Percentiles rank a stretch among this genome's conserved stretches.
phyloP scores from a whole-genome alignment of 2,888 invertebrate genomes.

The Ectropis crepuscularia region DNA sequence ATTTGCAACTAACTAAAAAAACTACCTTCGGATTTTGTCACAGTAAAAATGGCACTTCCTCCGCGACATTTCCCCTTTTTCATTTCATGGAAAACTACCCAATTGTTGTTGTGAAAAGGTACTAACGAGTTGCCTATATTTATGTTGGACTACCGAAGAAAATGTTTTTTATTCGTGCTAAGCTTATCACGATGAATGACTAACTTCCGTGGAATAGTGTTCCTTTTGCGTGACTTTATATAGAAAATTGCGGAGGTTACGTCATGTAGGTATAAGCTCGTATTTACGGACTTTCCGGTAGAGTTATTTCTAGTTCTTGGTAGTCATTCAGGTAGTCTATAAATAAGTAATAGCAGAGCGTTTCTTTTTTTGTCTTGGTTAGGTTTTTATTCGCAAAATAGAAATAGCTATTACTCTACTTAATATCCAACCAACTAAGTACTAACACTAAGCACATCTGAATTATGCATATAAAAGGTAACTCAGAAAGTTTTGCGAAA shows the following conservation, averaged over 20 bases:
- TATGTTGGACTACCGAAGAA: slow-evolving; percentile 33
- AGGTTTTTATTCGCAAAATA: no score
- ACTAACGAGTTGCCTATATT: slow-evolving; percentile 17
- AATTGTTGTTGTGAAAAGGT: slow-evolving; percentile 27
- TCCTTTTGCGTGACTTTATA: slow-evolving; percentile 53
- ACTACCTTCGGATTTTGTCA: slow-evolving; percentile 7
- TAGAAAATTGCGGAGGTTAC: slow-evolving; percentile 44
- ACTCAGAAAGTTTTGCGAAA: no score
- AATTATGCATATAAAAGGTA: no score
- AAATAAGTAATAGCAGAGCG: no score
- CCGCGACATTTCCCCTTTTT: slow-evolving; percentile 1
- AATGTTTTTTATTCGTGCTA: slow-evolving; percentile 44
- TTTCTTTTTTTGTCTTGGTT: no score
- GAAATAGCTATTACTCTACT: no score
- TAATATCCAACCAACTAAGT: no score
- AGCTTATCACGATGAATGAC: slow-evolving; percentile 51
- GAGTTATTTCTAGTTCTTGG: slow-evolving; percentile 22
- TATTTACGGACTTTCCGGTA: slow-evolving; percentile 31
- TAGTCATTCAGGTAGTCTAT: slow-evolving; percentile 7
- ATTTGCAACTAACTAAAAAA: slow-evolving; percentile 2
- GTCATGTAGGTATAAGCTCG: slow-evolving; percentile 26
- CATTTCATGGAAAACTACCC: slow-evolving; percentile 7
- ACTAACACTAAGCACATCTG: no score
- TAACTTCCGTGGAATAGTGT: slow-evolving; percentile 47
- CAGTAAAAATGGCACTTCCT: neutral